Percentiles rank a stretch among this genome's conserved stretches.
These are phyloP conservation scores for Brachionus koreanus DNA, from an alignment of 1,140 invertebrate genomes.

Conservation along the genomic window DNA sequence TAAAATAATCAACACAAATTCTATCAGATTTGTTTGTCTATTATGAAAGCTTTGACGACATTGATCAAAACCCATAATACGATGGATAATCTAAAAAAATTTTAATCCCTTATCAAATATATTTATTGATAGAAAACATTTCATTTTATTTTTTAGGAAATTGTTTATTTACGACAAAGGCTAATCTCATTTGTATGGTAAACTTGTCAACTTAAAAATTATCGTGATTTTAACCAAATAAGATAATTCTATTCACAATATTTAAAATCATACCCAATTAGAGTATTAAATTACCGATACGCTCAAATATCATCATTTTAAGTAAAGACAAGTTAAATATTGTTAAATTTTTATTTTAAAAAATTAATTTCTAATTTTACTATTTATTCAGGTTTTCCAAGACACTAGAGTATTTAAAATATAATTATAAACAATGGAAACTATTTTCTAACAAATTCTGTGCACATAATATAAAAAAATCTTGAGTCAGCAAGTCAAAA, in stretches of 20 bases:
- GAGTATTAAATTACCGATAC: background rate
- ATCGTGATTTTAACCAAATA: background rate
- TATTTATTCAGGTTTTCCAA: background rate
- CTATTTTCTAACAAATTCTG: no score
- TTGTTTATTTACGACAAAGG: background rate
- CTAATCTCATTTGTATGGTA: constrained; percentile 13
- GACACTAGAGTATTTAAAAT: no score
- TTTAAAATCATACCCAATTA: constrained; percentile 11
- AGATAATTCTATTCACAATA: constrained; percentile 20
- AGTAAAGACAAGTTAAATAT: background rate
- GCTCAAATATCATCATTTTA: background rate
- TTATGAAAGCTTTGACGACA: background rate
- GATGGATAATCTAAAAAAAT: constrained; percentile 10
- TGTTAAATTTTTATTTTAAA: background rate
- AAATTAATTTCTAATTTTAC: background rate
- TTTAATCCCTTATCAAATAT: constrained; percentile 26
- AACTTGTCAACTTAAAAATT: constrained; percentile 1
- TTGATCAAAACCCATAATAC: background rate
- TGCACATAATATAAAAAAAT: no score
- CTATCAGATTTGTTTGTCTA: background rate
- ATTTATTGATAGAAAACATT: constrained; percentile 26
- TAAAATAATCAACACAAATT: background rate
- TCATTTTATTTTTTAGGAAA: background rate
- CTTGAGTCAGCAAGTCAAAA: background rate
- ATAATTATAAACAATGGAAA: no score